These are phyloP conservation scores for Siniperca knerii DNA, from an alignment of 2,113 vertebrate species.

Conservation along the genomic window DNA sequence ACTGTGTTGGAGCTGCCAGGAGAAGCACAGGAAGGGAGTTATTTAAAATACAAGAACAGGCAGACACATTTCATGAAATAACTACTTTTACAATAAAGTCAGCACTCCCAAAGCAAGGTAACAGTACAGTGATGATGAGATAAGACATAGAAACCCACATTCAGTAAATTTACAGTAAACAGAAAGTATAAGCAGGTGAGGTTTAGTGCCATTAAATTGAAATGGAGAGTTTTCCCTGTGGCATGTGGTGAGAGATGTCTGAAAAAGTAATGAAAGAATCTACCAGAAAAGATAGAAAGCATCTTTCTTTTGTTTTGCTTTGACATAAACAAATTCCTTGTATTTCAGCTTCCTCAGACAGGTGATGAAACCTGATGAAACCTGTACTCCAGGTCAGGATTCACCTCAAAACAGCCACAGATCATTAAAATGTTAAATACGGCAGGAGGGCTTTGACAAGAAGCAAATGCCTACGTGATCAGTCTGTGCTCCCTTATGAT, in stretches of 20 bases:
- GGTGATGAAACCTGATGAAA: slow-evolving; percentile 26
- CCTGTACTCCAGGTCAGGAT: slow-evolving; percentile 5
- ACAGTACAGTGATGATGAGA: slow-evolving; percentile 3
- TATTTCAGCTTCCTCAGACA: background rate
- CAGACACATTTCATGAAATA: background rate
- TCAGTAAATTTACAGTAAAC: background rate
- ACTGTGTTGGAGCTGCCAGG: slow-evolving; percentile 41
- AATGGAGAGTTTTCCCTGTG: background rate
- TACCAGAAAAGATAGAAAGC: background rate
- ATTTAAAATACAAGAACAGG: slow-evolving; percentile 30
- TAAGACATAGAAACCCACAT: slow-evolving; percentile 6
- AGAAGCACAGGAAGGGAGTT: slow-evolving; percentile 35
- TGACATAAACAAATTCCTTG: background rate
- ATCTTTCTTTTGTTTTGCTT: background rate
- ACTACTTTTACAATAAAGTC: slow-evolving; percentile 16
- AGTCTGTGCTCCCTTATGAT: slow-evolving; percentile 12
- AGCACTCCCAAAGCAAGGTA: slow-evolving; percentile 31
- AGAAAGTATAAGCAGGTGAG: slow-evolving; percentile 5
- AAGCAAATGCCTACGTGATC: slow-evolving; percentile 31
- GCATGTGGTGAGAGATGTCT: background rate
- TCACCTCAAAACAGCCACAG: slow-evolving; percentile 19
- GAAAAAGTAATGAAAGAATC: background rate
- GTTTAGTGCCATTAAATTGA: background rate
- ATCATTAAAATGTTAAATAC: slow-evolving; percentile 22
- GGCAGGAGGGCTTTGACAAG: slow-evolving; percentile 15